Conservation (phyloP, 2,113 vertebrate species). For the Gila orcuttii region DNA sequence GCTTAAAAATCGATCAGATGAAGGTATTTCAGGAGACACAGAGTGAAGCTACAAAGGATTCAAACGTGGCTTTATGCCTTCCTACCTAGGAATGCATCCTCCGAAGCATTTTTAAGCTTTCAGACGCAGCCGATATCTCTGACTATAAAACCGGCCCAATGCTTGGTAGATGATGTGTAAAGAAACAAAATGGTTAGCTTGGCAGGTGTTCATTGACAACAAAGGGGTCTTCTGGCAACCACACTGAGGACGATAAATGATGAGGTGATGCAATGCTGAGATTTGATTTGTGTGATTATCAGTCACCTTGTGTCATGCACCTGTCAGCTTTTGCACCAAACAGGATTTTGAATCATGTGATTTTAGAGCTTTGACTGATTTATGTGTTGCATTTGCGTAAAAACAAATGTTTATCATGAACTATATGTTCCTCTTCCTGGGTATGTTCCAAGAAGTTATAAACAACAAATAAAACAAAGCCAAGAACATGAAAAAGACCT, state of each 20-base stretch:
- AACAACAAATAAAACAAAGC: neutral
- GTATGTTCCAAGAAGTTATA: neutral
- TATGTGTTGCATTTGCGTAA: neutral
- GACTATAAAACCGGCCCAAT: neutral
- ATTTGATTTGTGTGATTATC: neutral
- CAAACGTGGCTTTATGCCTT: too few relatives aligned
- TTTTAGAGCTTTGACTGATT: neutral
- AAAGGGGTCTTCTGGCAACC: neutral
- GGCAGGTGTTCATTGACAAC: conserved; percentile 15
- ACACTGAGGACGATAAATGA: neutral
- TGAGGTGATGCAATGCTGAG: neutral
- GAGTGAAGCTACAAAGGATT: too few relatives aligned
- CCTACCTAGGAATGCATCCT: too few relatives aligned
- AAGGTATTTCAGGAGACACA: too few relatives aligned
- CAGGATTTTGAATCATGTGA: neutral
- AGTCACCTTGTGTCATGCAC: neutral
- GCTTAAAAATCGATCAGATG: too few relatives aligned
- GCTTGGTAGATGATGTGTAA: neutral
- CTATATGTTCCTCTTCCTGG: neutral
- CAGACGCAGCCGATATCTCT: too few relatives aligned
- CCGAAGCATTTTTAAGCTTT: too few relatives aligned
- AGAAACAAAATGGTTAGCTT: neutral
- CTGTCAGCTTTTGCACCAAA: conserved; percentile 4
- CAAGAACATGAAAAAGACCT: neutral
- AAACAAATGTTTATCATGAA: neutral